Evolutionary conservation across 2,888 invertebrate species (phyloP).

Genomic region (Dicroscelio sp.): DNA sequence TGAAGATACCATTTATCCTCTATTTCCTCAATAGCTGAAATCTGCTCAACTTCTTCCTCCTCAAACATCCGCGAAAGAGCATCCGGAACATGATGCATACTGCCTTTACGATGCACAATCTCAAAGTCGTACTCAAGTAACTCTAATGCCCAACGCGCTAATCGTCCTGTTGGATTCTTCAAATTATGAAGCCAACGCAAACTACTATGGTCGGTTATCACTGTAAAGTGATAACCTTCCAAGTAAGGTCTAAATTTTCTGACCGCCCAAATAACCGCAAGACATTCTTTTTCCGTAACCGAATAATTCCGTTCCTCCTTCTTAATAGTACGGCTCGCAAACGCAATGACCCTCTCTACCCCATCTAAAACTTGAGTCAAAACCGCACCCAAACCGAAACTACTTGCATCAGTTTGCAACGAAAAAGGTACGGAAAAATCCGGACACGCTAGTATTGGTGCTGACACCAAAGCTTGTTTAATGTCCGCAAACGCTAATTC

Average conservation of each 20-base stretch:
- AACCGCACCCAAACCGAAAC: conserved; percentile 73
- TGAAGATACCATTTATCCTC: conserved; percentile 49
- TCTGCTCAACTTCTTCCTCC: neutral
- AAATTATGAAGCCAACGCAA: conserved; percentile 71
- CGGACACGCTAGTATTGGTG: conserved; percentile 78
- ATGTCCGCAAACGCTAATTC: conserved; percentile 22
- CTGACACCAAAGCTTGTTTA: conserved; percentile 20
- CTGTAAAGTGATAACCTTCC: conserved; percentile 79
- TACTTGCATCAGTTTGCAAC: conserved; percentile 78
- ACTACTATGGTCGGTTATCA: conserved; percentile 72
- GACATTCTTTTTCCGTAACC: conserved; percentile 81
- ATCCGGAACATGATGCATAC: conserved; percentile 54
- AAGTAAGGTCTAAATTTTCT: conserved; percentile 72
- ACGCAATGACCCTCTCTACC: conserved; percentile 82
- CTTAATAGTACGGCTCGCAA: conserved; percentile 78
- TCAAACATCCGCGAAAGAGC: conserved; percentile 75
- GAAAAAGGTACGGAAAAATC: conserved; percentile 58
- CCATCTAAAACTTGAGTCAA: conserved; percentile 80
- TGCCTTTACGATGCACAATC: conserved; percentile 54
- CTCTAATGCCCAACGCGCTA: conserved; percentile 69
- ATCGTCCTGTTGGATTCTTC: conserved; percentile 38
- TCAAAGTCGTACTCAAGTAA: conserved; percentile 68
- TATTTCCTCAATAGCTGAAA: conserved; percentile 7
- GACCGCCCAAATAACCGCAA: conserved; percentile 63
- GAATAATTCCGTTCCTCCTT: conserved; percentile 80